Conservation (phyloP, 1,140 invertebrate genomes). For the Tachypleus tridentatus region DNA sequence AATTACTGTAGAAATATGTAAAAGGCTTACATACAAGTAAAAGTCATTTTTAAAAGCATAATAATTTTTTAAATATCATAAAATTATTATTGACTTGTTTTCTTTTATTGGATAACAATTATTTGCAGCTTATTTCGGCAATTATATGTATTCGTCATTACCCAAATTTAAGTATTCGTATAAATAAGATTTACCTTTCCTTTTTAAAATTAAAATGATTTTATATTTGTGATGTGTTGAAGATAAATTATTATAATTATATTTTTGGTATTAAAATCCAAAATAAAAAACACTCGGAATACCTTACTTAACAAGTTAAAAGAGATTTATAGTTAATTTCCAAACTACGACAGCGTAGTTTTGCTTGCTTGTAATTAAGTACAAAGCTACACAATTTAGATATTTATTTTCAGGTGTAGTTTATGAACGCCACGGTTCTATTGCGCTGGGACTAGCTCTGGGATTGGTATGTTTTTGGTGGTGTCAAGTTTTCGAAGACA, state of each 20-base stretch:
- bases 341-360: background rate
- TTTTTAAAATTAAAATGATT: too few species aligned
- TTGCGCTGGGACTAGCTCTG: conserved; percentile 16
- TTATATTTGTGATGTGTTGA: conserved; percentile 4
- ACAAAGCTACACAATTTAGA: background rate
- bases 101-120: too few species aligned
- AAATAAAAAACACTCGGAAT: background rate
- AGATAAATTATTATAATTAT: conserved; percentile 1
- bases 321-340: background rate
- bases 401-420: conserved; percentile 19
- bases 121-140: too few species aligned
- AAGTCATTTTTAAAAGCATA: too few species aligned
- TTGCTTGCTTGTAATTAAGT: background rate
- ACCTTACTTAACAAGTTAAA: background rate
- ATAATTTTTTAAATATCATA: too few species aligned
- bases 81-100: too few species aligned
- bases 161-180: too few species aligned
- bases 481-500: conserved; percentile 20
- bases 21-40: too few species aligned
- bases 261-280: background rate
- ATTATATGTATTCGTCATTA: too few species aligned
- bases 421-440: conserved; percentile 24
- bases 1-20: too few species aligned
- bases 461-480: conserved; percentile 22
- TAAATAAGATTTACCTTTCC: too few species aligned